Evolutionary conservation across 1,140 invertebrate genomes (phyloP).

Genomic region (Lucilia sericata): DNA sequence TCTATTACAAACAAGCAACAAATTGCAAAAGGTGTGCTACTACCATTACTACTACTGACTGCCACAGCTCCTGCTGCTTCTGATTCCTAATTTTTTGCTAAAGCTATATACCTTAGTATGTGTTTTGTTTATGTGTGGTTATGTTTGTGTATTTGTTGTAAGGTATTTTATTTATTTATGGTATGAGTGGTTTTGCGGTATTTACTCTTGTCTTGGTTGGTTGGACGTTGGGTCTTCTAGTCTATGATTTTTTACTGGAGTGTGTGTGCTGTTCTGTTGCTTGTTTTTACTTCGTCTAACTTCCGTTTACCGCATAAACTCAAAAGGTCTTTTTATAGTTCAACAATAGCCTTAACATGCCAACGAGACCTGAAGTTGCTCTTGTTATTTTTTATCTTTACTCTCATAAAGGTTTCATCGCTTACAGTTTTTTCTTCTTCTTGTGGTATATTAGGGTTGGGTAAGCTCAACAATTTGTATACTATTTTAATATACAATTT

Average conservation of each 20-base stretch:
- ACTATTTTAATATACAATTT: no score
- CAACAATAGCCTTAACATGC: constrained; percentile 41
- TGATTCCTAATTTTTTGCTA: neutral
- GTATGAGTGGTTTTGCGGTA: constrained; percentile 27
- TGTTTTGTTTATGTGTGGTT: neutral
- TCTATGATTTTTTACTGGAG: no score
- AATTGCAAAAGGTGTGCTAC: constrained; percentile 37
- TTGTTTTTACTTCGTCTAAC: constrained; percentile 22
- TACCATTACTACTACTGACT: neutral
- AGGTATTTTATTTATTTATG: neutral
- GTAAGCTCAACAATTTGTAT: no score
- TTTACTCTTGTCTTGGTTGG: neutral
- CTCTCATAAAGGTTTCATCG: constrained; percentile 43
- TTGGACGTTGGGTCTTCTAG: no score
- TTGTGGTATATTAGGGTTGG: no score
- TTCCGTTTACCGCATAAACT: constrained; percentile 40
- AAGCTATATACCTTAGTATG: no score
- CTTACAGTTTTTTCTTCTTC: neutral
- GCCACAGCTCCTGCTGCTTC: neutral
- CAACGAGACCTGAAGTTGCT: constrained; percentile 34
- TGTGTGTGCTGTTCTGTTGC: neutral
- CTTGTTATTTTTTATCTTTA: constrained; percentile 31
- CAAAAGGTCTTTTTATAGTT: constrained; percentile 37
- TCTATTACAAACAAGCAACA: constrained; percentile 34
- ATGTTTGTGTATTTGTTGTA: neutral